These are phyloP conservation scores for Lipotes vexillifer DNA, from an alignment of 2,113 vertebrate species.

Conservation along the genomic window DNA sequence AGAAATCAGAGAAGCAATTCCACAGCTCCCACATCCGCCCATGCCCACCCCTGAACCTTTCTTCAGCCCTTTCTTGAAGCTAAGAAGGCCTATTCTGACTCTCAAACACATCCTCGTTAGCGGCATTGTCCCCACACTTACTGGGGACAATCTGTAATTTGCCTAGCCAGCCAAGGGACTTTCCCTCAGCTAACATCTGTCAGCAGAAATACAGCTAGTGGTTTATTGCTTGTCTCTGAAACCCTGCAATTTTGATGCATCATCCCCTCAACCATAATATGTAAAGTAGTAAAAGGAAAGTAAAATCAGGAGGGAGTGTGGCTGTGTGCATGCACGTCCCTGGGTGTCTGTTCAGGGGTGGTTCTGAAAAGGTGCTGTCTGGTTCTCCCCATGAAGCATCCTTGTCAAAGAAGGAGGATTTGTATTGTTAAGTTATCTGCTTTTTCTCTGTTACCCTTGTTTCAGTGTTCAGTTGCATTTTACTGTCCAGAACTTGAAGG, in stretches of 20 bases:
- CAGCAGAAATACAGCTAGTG: constrained; percentile 75
- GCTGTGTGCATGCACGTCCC: background rate
- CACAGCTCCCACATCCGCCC: background rate
- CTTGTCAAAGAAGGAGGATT: constrained; percentile 45
- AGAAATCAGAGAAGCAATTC: background rate
- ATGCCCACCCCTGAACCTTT: background rate
- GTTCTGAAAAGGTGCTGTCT: constrained; percentile 59
- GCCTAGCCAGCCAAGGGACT: constrained; percentile 68
- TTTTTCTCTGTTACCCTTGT: constrained; percentile 79
- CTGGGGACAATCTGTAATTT: constrained; percentile 74
- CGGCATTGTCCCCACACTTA: constrained; percentile 34
- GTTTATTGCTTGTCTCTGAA: constrained; percentile 73
- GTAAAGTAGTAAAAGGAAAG: constrained; percentile 70
- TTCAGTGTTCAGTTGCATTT: constrained; percentile 78
- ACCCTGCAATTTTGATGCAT: constrained; percentile 51
- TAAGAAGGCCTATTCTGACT: background rate
- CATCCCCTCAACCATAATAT: constrained; percentile 54
- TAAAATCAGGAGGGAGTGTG: constrained; percentile 54
- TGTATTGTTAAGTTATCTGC: constrained; percentile 67
- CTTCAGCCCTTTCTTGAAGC: background rate
- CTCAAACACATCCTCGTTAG: background rate
- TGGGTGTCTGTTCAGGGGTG: constrained; percentile 37
- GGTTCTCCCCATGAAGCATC: constrained; percentile 24
- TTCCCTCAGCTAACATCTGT: constrained; percentile 74
- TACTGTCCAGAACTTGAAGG: constrained; percentile 77